Conservation (phyloP, 2,113 vertebrate species). For the Varanus salvator region DNA sequence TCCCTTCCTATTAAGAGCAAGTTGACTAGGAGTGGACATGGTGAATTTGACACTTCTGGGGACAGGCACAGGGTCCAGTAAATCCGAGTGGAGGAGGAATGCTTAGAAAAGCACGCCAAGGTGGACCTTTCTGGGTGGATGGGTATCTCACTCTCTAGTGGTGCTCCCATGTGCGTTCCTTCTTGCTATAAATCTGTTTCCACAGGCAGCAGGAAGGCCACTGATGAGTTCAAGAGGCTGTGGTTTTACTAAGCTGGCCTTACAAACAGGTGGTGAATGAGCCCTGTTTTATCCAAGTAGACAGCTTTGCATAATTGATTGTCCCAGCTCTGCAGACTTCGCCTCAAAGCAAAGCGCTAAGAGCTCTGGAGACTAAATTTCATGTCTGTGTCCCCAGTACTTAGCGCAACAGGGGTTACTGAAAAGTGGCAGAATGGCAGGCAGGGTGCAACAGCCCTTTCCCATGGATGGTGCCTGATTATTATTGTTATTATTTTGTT, state of each 20-base stretch:
- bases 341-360: not conserved
- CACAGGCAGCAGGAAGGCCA: not conserved
- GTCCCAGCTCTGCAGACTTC: not conserved
- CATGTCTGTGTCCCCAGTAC: not conserved
- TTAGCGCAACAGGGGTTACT: not conserved
- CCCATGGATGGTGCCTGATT: not conserved
- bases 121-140: slow-evolving; percentile 25
- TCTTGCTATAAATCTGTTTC: not conserved
- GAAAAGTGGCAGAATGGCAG: not conserved
- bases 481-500: not conserved
- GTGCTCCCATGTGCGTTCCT: not conserved
- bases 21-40: slow-evolving; percentile 31
- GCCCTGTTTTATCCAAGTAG: not conserved
- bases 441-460: not conserved
- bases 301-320: not conserved
- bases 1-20: slow-evolving; percentile 27
- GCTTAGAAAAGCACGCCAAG: not conserved
- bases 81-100: slow-evolving; percentile 49
- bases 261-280: not conserved
- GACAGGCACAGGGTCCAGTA: slow-evolving; percentile 35
- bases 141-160: not conserved
- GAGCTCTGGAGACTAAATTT: not conserved
- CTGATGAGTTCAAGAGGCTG: not conserved
- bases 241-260: not conserved
- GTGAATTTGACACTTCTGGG: slow-evolving; percentile 34